Conservation (phyloP, 2,797 vertebrate species). For the Antrozous pallidus region DNA sequence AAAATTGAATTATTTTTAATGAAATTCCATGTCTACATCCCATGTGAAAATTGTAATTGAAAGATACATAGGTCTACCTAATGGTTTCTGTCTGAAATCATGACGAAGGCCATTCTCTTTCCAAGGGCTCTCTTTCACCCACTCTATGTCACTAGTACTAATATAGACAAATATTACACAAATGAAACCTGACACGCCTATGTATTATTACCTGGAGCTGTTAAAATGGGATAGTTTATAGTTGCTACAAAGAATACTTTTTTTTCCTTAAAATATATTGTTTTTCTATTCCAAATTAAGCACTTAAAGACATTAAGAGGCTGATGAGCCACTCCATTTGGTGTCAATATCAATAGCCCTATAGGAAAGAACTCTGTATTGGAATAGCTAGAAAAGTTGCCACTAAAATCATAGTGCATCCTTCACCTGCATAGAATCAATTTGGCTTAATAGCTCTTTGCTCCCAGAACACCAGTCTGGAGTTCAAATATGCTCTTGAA, state of each 20-base stretch:
- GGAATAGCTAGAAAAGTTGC: constrained; percentile 49
- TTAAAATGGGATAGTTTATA: constrained; percentile 50
- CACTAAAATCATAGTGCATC: constrained; percentile 28
- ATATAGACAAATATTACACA: constrained; percentile 9
- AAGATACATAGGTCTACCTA: constrained; percentile 34
- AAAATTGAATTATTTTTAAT: constrained; percentile 75
- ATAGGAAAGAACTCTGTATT: constrained; percentile 50
- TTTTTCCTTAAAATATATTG: constrained; percentile 62
- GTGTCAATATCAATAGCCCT: constrained; percentile 59
- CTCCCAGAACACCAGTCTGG: constrained; percentile 5
- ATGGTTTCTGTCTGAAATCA: constrained; percentile 31
- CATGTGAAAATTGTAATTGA: constrained; percentile 60
- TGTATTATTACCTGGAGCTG: background rate
- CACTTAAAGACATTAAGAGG: constrained; percentile 67
- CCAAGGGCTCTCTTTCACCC: constrained; percentile 53
- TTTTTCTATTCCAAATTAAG: constrained; percentile 70
- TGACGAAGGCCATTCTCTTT: constrained; percentile 70
- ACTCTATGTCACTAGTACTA: constrained; percentile 27
- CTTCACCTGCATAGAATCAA: constrained; percentile 59
- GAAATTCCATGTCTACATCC: constrained; percentile 67
- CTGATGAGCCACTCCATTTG: constrained; percentile 59
- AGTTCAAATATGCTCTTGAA: constrained; percentile 62
- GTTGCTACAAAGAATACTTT: constrained; percentile 62
- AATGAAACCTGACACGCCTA: constrained; percentile 58
- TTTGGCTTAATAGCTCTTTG: constrained; percentile 57